Base-by-base conservation (phyloP, 1,140 invertebrate species). In the Pogonomyrmex californicus region DNA sequence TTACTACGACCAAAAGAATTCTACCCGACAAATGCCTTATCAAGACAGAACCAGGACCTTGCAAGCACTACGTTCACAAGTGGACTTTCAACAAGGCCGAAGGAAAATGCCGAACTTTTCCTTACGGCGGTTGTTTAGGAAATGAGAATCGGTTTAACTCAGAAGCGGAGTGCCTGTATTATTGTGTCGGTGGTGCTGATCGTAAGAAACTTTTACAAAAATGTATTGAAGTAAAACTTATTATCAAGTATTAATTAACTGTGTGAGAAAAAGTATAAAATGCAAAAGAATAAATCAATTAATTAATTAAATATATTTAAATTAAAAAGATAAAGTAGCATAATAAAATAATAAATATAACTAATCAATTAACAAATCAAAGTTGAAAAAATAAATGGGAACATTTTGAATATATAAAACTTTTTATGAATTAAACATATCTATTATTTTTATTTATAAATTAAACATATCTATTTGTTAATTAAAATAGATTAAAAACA, bases 61-160 rank as follows among this genome's bases (percentile, higher is more conserved):
- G 97, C 92, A 97, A 96, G 77, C 96, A 96, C 68, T 96, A 96
- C 88, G 95, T 97, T 7, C 96, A 96, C 91, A 97, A 97, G 93
- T 97, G 97, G 96, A 97, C 97, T 82, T 98, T 97, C 94, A 97
- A 97, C 93, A 96, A 97, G 62, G 95, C 96, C 5, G 96, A 96
- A 76, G 95, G 96, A 62, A 96, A 96, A 33, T 98, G 98, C 94
- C 95, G 94, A 68, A 96, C 96, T 70, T 98, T 98, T 91, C 95
- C 96, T 36, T 98, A 97, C 95, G 97, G 97, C 65, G 98, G 98
- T 44, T 98, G 98, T 92, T 96, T 96, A 60, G 97, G 97, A 36
- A 98, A 98, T 66, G 96, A 96, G 78, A 98, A 98, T 95, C 96
- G 97, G 85, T 98, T 98, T 94, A 96, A 97, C 88, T 97, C 96